Base-by-base conservation (phyloP, 2,113 vertebrate species). In the Empidonax traillii region DNA sequence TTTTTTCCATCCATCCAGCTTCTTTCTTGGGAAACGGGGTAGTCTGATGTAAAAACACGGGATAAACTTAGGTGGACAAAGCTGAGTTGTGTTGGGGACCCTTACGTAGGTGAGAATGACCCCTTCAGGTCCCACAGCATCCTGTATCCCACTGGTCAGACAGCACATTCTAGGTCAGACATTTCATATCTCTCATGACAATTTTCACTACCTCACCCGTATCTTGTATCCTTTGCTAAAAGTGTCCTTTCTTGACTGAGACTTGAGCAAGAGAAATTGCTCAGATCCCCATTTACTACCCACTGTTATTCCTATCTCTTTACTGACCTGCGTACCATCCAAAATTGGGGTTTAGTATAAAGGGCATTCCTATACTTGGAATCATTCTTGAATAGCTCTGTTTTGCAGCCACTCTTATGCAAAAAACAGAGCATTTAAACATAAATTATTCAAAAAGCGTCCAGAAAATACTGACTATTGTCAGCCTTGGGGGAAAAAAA, bases 391-490 rank as follows among this genome's bases (percentile, higher is more conserved):
- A 94, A 93, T 28, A 78, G 43, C 27, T 79, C 73, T 67, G 46
- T 77, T 22, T 21, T 21, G 77, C 73, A 83, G 61, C 20, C 30
- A 23, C 51, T 77, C 52, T 89, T 83, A 33, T 8, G 52, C 63
- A 55, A 47, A 56, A 56, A 90, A 75, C 22, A 90, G 3, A 71
- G 72, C 39, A 55, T 35, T 86, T 71, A 84, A 90, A 84, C 24
- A 73, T 75, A 80, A 96, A 94, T 86, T 90, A 86, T 88, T 95
- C 62, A 92, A 55, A 28, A 93, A 78, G 37, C 43, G 39, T 74
- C 72, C 85, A 84, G 75, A 85, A 96, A 92, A 93, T 61, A 91
- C 63, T 73, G 66, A 51, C 68, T 84, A n/a, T 28, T 86, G 31
- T 78, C 68, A 71, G 65, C 58, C 89, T 63, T 71, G 47, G 35